A percentile compares a stretch with the other conserved stretches of the same genome.
phyloP scores from a whole-genome alignment of 2,113 vertebrate species.

The Rhynchomys soricoides region DNA sequence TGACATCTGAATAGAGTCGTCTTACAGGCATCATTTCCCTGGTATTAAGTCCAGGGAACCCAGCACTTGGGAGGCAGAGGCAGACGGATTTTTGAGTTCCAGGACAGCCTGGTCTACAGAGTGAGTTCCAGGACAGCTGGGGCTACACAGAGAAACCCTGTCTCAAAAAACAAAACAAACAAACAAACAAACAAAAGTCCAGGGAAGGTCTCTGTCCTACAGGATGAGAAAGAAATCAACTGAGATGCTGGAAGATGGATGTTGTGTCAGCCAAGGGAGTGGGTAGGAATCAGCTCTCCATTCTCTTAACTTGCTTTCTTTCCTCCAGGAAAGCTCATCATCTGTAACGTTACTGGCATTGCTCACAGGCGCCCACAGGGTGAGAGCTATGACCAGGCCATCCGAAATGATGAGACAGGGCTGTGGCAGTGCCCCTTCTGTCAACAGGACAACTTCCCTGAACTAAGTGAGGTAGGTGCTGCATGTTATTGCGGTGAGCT shows the following conservation, averaged over 20 bases:
- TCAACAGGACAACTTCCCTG: conserved; percentile 99
- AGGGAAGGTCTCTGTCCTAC: background rate
- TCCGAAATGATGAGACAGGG: conserved; percentile 95
- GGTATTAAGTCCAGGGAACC: background rate
- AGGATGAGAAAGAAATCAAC: background rate
- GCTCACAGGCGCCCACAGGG: conserved; percentile 97
- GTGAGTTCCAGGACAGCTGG: no score
- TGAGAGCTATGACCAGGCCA: conserved; percentile 98
- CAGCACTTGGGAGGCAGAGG: no score
- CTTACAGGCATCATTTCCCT: background rate
- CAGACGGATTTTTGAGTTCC: no score
- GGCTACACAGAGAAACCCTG: no score
- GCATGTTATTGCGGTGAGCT: background rate
- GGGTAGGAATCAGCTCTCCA: background rate
- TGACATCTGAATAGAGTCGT: background rate
- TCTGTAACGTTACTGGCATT: conserved; percentile 96
- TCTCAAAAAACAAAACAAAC: no score
- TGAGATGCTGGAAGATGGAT: background rate
- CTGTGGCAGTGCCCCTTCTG: conserved; percentile 99
- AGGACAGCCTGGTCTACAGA: no score
- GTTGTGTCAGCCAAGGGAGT: background rate
- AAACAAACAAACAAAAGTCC: no score
- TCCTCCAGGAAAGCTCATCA: conserved; percentile 95
- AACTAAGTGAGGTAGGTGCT: conserved; percentile 94
- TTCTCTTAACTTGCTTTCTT: background rate